These are phyloP conservation scores for Brachionus asplanchnoidis DNA, from an alignment of 1,140 invertebrate genomes.

Conservation along the genomic window DNA sequence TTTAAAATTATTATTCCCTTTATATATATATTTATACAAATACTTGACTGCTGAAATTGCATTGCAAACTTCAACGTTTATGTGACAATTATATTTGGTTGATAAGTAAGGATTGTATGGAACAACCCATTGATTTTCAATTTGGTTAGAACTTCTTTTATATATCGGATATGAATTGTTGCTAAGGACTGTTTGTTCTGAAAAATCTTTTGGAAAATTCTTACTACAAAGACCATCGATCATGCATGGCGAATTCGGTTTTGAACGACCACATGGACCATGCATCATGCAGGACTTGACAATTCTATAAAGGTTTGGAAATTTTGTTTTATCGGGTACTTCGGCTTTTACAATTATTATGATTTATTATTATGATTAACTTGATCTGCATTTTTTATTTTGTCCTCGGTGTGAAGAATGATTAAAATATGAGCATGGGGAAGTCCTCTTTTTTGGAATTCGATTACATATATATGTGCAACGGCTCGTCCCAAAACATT, in stretches of 20 bases:
- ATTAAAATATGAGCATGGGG: conserved; percentile 60
- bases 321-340: conserved; percentile 27
- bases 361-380: too few relatives aligned
- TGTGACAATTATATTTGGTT: conserved; percentile 43
- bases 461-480: conserved; percentile 56
- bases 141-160: neutral
- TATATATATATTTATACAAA: too few relatives aligned
- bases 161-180: conserved; percentile 43
- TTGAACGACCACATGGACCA: neutral
- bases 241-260: conserved; percentile 47
- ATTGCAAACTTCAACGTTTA: conserved; percentile 45
- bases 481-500: conserved; percentile 50
- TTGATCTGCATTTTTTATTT: conserved; percentile 7
- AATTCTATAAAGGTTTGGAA: conserved; percentile 42
- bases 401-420: conserved; percentile 48
- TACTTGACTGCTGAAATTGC: too few relatives aligned
- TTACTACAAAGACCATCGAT: conserved; percentile 45
- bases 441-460: conserved; percentile 61
- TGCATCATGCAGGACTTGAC: conserved; percentile 46
- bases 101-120: conserved; percentile 43
- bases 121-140: conserved; percentile 40
- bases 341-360: conserved; percentile 43
- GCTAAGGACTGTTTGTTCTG: conserved; percentile 18
- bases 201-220: conserved; percentile 44
- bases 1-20: too few relatives aligned